phyloP scores from a whole-genome alignment of 1,140 invertebrate genomes.

The Psix sp. region DNA sequence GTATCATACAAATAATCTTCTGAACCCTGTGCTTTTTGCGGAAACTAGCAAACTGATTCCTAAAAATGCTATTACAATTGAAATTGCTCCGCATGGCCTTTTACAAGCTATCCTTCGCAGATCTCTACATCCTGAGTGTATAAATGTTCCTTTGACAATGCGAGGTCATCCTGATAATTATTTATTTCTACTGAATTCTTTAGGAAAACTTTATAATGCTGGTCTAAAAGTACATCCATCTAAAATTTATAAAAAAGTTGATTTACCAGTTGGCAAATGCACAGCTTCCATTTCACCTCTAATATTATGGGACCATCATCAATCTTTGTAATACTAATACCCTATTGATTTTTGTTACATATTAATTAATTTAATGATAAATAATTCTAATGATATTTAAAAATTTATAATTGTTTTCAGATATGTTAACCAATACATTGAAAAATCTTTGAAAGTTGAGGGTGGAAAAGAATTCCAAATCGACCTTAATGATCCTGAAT shows the following conservation, averaged over 20 bases:
- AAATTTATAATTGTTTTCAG: conserved; percentile 75
- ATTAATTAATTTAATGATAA: no score
- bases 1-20: conserved; percentile 95
- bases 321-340: conserved; percentile 78
- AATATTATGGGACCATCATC: conserved; percentile 86
- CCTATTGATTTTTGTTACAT: no score
- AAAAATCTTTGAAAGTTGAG: conserved; percentile 77
- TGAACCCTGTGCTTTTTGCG: conserved; percentile 90
- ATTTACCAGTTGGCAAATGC: conserved; percentile 82
- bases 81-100: conserved; percentile 90
- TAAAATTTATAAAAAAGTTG: conserved; percentile 79
- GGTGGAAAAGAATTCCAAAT: conserved; percentile 80
- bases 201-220: conserved; percentile 82
- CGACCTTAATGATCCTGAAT: conserved; percentile 81
- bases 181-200: conserved; percentile 81
- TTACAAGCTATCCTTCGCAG: conserved; percentile 82
- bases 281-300: conserved; percentile 82
- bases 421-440: conserved; percentile 78
- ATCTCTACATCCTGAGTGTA: conserved; percentile 78
- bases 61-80: conserved; percentile 86
- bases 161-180: conserved; percentile 82
- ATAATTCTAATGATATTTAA: no score
- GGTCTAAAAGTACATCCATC: conserved; percentile 80
- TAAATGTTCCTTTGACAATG: conserved; percentile 88
- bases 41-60: conserved; percentile 88